A percentile compares a stretch with the other conserved stretches of the same genome.
Conservation (phyloP, 2,888 invertebrate genomes). For the Steinernema carpocapsae region DNA sequence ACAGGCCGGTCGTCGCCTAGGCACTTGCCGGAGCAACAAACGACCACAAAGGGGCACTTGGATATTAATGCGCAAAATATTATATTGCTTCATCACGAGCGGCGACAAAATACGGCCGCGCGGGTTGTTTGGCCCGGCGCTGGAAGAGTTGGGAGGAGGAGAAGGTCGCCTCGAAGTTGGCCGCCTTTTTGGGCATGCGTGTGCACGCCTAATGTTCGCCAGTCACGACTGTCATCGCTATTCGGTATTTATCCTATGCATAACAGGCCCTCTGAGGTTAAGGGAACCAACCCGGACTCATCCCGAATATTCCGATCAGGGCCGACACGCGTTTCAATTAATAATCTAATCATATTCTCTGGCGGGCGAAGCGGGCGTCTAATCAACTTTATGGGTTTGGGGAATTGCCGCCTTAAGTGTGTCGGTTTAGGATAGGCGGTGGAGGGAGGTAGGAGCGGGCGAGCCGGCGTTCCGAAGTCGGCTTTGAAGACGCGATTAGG, state of each 20-base stretch:
- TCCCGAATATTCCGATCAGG: neutral
- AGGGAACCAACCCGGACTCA: neutral
- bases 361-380: constrained; percentile 19
- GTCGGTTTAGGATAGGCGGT: neutral
- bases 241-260: neutral
- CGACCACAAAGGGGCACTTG: constrained; percentile 31
- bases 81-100: constrained; percentile 5
- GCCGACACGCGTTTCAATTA: constrained; percentile 1
- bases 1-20: constrained; percentile 18
- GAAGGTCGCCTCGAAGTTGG: neutral
- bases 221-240: neutral
- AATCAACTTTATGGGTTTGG: constrained; percentile 34
- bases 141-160: neutral
- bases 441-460: neutral
- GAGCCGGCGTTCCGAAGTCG: neutral
- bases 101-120: constrained; percentile 19
- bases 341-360: constrained; percentile 33
- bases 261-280: neutral
- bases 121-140: neutral
- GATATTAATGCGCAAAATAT: constrained; percentile 34
- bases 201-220: neutral
- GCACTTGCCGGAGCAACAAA: constrained; percentile 12
- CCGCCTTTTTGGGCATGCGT: constrained; percentile 1
- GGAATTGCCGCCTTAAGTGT: constrained; percentile 31
- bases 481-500: constrained; percentile 7